phyloP scores from a whole-genome alignment of 2,797 vertebrate species.

The Cryptoprocta ferox region DNA sequence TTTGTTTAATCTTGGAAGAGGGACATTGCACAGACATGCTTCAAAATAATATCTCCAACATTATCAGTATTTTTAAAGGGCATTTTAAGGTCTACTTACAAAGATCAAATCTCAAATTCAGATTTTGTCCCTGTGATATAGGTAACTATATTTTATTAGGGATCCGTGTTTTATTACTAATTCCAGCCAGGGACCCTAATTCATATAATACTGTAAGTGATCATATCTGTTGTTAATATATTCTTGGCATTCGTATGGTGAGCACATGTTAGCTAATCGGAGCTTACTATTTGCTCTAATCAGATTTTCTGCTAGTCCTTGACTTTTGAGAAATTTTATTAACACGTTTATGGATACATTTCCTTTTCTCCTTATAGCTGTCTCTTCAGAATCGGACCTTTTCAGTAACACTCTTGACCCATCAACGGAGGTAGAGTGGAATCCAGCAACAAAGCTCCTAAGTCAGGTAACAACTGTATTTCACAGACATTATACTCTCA shows the following conservation, averaged over 20 bases:
- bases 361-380: constrained; percentile 75
- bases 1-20: constrained; percentile 2
- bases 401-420: constrained; percentile 74
- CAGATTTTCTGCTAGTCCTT: neutral
- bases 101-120: neutral
- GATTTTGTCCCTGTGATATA: neutral
- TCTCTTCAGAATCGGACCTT: constrained; percentile 80
- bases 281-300: constrained; percentile 6
- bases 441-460: constrained; percentile 77
- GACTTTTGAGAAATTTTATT: constrained; percentile 1
- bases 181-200: constrained; percentile 1
- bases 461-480: constrained; percentile 80
- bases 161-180: neutral
- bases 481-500: neutral
- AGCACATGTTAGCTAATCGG: neutral
- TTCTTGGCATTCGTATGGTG: neutral
- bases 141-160: neutral
- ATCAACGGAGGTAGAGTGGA: constrained; percentile 82
- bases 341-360: neutral
- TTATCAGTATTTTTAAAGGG: neutral
- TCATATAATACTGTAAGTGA: neutral
- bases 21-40: neutral
- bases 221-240: neutral
- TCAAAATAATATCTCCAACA: neutral
- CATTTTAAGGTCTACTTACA: neutral